phyloP scores from a whole-genome alignment of 2,888 invertebrate genomes.

The Mesorhabditis spiculigera region DNA sequence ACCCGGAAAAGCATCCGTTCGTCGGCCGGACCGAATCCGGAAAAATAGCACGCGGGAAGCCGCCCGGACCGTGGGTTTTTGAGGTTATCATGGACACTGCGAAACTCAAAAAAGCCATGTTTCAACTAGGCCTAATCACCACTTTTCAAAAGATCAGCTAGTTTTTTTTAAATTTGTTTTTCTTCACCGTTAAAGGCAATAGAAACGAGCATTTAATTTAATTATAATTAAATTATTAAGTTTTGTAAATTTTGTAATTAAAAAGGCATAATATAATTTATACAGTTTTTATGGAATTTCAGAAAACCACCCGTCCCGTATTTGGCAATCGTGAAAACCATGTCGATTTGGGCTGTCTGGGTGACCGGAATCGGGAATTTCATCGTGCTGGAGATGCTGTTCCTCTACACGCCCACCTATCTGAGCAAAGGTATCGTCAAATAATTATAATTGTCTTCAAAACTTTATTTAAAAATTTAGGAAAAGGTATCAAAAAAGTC shows the following conservation, averaged over 20 bases:
- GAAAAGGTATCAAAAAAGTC: too few species aligned
- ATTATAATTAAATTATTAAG: too few species aligned
- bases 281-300: slow-evolving; percentile 16
- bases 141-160: too few species aligned
- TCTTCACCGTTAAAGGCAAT: too few species aligned
- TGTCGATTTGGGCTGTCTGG: slow-evolving; percentile 47
- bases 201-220: too few species aligned
- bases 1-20: slow-evolving; percentile 29
- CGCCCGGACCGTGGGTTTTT: slow-evolving; percentile 6
- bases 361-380: slow-evolving; percentile 44
- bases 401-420: slow-evolving; percentile 40
- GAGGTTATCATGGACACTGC: too few species aligned
- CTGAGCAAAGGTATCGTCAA: slow-evolving; percentile 10
- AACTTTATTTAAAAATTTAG: too few species aligned
- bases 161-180: too few species aligned
- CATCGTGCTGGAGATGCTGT: slow-evolving; percentile 39
- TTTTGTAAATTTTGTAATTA: too few species aligned
- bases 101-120: too few species aligned
- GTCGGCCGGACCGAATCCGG: slow-evolving; percentile 37
- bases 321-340: slow-evolving; percentile 23
- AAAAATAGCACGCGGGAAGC: slow-evolving; percentile 44
- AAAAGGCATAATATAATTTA: too few species aligned
- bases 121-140: too few species aligned
- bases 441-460: neutral
- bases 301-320: slow-evolving; percentile 29